Base-by-base conservation (phyloP, 2,113 vertebrate genomes). In the Sylvietta virens region DNA sequence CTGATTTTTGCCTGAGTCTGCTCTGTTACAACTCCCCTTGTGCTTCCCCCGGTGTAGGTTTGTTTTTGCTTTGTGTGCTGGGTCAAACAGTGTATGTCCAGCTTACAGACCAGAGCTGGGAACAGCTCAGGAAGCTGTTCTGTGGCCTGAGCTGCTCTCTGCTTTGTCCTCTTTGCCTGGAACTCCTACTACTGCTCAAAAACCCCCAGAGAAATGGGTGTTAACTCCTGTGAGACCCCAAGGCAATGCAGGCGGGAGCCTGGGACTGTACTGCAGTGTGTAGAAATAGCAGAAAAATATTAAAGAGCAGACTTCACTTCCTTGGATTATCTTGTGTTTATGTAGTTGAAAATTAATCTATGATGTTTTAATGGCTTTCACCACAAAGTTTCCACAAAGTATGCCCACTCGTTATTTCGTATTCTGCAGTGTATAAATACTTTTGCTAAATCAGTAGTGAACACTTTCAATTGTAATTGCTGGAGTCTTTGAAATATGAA, bases 11-110 rank as follows among this genome's bases (percentile, higher is more conserved):
- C 44, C 19, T 0, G 11, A 17, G 24, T 15, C 4, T 40, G 26
- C 6, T 54, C 40, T n/a, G 8, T 37, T 48, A 19, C 20, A 37
- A 4, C 7, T 54, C 58, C 33, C 12, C 0, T 30, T 53, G 23
- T 50, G 15, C 50, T 57, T 54, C 33, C 12, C 23, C 18, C 27
- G 30, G 4, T 2, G 11, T 6, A 22, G 62, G 13, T 35, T 9
- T 40, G 21, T 7, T 82, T 80, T 48, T 12, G 5, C 33, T 9
- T 39, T 14, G 7, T 17, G 5, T 44, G 2, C 21, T 13, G 15
- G 45, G 33, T 14, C 16, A 50, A 47, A 53, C 30, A 22, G 58
- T 3, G 1, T 14, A 8, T 0, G 2, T 30, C 10, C 44, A 26
- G 13, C 22, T 60, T 60, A 39, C 19, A 61, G 47, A 64, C 3